Conservation (phyloP, 2,888 invertebrate species). For the Ceramica pisi region DNA sequence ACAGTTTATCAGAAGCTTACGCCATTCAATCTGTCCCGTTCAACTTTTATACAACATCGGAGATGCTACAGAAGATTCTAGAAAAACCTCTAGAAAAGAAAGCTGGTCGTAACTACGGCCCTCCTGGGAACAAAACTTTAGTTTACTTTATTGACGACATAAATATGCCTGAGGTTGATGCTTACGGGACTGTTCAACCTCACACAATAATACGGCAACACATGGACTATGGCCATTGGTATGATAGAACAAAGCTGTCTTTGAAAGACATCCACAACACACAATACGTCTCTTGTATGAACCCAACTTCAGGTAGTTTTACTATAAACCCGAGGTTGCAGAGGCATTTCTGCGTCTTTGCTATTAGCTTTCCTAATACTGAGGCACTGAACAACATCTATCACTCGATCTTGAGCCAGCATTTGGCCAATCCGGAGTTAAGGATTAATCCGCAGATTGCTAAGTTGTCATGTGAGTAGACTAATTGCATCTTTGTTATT, state of each 20-base stretch:
- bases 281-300: slow-evolving; percentile 99
- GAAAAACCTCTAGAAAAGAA: slow-evolving; percentile 99
- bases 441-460: slow-evolving; percentile 93
- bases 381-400: slow-evolving; percentile 97
- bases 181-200: slow-evolving; percentile 98
- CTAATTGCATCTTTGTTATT: neutral
- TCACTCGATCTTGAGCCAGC: slow-evolving; percentile 96
- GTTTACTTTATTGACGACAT: slow-evolving; percentile 99
- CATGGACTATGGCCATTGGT: slow-evolving; percentile 98
- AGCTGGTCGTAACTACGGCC: slow-evolving; percentile 98
- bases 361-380: slow-evolving; percentile 94
- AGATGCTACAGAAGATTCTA: slow-evolving; percentile 97
- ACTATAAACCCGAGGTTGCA: slow-evolving; percentile 98
- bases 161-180: slow-evolving; percentile 98
- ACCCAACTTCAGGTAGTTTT: slow-evolving; percentile 99
- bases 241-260: slow-evolving; percentile 95
- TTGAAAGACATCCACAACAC: slow-evolving; percentile 99
- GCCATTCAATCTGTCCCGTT: slow-evolving; percentile 98
- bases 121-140: slow-evolving; percentile 97
- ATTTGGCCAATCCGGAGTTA: slow-evolving; percentile 95
- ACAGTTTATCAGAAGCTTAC: slow-evolving; percentile 95
- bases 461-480: slow-evolving; percentile 91
- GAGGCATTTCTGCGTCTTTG: slow-evolving; percentile 97
- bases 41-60: slow-evolving; percentile 98
- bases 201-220: slow-evolving; percentile 98